phyloP scores from a whole-genome alignment of 2,888 invertebrate genomes.

The Arenicola marina region DNA sequence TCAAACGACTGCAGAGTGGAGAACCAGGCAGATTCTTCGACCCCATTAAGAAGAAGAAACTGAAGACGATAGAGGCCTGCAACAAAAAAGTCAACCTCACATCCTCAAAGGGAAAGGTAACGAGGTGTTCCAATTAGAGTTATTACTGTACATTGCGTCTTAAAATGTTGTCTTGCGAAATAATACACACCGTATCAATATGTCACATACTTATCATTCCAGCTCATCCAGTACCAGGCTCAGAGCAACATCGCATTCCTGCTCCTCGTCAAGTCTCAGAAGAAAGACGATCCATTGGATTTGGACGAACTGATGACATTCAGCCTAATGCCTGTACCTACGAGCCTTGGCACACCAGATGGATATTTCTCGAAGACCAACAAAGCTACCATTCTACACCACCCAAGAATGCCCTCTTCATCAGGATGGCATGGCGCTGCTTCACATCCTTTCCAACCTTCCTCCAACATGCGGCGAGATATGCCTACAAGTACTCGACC shows the following conservation, averaged over 20 bases:
- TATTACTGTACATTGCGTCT: no score
- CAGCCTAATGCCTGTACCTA: constrained; percentile 16
- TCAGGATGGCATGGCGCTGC: constrained; percentile 20
- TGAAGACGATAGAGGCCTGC: constrained; percentile 12
- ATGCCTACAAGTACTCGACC: constrained; percentile 13
- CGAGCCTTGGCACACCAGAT: constrained; percentile 20
- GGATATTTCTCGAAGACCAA: constrained; percentile 22
- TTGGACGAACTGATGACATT: constrained; percentile 22
- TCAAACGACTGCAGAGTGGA: constrained; percentile 8
- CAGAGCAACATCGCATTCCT: constrained; percentile 22
- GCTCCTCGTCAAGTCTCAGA: constrained; percentile 23
- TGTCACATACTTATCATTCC: no score
- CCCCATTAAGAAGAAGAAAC: constrained; percentile 11
- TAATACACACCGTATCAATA: no score
- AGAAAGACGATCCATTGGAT: constrained; percentile 14
- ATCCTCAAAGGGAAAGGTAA: constrained; percentile 20
- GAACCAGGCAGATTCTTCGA: constrained; percentile 18
- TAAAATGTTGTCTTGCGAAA: no score
- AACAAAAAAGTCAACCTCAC: constrained; percentile 20
- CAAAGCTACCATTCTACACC: constrained; percentile 19
- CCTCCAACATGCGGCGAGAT: constrained; percentile 11
- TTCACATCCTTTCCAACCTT: constrained; percentile 11
- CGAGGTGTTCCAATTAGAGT: no score
- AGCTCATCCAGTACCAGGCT: no score
- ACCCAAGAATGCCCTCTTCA: constrained; percentile 1